Evolutionary conservation across 1,140 invertebrate genomes (phyloP).

Genomic region (Rhagoletis pomonella): DNA sequence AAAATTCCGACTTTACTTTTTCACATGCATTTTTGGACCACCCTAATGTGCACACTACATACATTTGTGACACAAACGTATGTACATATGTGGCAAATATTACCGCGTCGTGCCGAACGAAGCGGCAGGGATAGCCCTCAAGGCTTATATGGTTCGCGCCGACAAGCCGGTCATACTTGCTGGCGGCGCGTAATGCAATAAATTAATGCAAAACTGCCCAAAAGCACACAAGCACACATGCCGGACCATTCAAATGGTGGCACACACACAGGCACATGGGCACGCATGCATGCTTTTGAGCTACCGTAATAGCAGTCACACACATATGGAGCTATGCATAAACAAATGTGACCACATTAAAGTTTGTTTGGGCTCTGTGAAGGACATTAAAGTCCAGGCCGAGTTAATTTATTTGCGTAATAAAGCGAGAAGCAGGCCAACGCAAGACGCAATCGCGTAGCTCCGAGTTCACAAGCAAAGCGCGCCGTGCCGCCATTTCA

Average conservation of each 20-base stretch:
- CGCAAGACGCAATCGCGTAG: background rate
- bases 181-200: slow-evolving; percentile 38
- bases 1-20: too few relatives aligned
- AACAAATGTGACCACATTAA: background rate
- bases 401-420: slow-evolving; percentile 52
- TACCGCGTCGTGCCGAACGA: too few relatives aligned
- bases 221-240: background rate
- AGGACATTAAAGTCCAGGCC: slow-evolving; percentile 47
- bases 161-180: slow-evolving; percentile 35
- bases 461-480: background rate
- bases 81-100: background rate
- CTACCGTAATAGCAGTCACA: too few relatives aligned
- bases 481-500: background rate
- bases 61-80: background rate
- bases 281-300: background rate
- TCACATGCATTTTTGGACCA: too few relatives aligned
- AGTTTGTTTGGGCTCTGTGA: background rate
- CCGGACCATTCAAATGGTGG: background rate
- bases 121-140: slow-evolving; percentile 8
- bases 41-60: too few relatives aligned
- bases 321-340: background rate
- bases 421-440: slow-evolving; percentile 1
- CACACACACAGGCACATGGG: background rate
- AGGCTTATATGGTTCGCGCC: slow-evolving; percentile 30
- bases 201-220: slow-evolving; percentile 44